Percentiles rank a stretch among this genome's conserved stretches.
phyloP scores from a whole-genome alignment of 2,888 invertebrate genomes.

The Operophtera brumata region DNA sequence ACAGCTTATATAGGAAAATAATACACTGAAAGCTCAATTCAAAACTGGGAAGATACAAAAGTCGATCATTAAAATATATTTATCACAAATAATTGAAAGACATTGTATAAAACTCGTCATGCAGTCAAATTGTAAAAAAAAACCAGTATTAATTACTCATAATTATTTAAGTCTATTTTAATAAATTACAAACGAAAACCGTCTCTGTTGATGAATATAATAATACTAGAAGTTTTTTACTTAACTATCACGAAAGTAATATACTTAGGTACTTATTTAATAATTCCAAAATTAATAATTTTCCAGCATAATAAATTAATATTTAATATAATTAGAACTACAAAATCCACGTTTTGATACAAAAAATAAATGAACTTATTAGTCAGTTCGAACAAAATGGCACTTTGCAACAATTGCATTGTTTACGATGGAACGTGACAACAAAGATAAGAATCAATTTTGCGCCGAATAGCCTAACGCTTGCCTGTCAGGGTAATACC shows the following conservation, averaged over 20 bases:
- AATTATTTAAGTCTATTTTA: conserved; percentile 41
- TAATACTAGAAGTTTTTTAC: conserved; percentile 67
- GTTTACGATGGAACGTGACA: conserved; percentile 61
- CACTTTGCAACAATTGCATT: conserved; percentile 75
- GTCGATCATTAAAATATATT: conserved; percentile 23
- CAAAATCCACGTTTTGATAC: conserved; percentile 60
- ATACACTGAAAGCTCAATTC: neutral
- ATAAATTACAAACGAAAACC: conserved; percentile 65
- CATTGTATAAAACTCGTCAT: conserved; percentile 53
- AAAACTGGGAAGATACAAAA: conserved; percentile 5
- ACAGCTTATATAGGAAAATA: neutral
- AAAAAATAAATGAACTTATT: conserved; percentile 55
- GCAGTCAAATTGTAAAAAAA: conserved; percentile 49
- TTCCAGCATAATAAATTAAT: conserved; percentile 62
- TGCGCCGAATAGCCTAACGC: conserved; percentile 73
- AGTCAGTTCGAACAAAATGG: conserved; percentile 74
- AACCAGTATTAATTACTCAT: conserved; percentile 53
- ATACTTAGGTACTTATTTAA: conserved; percentile 63
- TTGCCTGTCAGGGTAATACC: conserved; percentile 91
- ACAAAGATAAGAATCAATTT: conserved; percentile 64
- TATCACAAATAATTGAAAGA: conserved; percentile 51
- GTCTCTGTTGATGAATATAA: conserved; percentile 59
- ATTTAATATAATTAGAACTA: conserved; percentile 56
- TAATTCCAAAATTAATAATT: conserved; percentile 67
- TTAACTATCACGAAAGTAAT: conserved; percentile 78